Base-by-base conservation (phyloP, 2,113 vertebrate species). In the Progne subis region DNA sequence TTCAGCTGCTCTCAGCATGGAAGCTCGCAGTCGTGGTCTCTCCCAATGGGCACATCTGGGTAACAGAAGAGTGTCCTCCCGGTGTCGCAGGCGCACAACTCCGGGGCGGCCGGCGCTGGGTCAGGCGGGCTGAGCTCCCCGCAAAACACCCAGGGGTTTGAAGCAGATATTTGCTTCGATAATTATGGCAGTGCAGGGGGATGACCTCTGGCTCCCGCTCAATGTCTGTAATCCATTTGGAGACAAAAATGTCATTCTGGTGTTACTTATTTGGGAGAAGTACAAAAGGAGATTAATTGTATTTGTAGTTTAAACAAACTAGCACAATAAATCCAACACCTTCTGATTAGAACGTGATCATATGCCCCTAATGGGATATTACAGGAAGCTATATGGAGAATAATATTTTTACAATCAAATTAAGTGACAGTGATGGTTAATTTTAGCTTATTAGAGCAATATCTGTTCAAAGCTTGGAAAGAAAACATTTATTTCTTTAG, bases 1-100 rank as follows among this genome's bases (percentile, higher is more conserved):
- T 99, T 99, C 99, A 99, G 98, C 97, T 97, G 97, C 98, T 98
- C 99, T 97, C 99, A 99, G 99, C 99, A 99, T 99, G 99, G 98
- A 98, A 63, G 97, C 96, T 94, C 67, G 92, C 76, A 96, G 97
- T 85, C 97, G 47, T 96, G 97, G 98, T 98, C 96, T 96, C 94
- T 98, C 97, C 98, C 97, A 97, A 96, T 93, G 97, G 98, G 98
- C 98, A 98, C 98, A 99, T 98, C 98, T 99, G 99, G 96, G 96
- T 85, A 98, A 96, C 97, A 98, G 98, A 98, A 98, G 95, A 97
- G 91, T 96, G 97, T 96, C 94, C 95, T 96, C 59, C 67, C 88
- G 94, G 71, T 94, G 94, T 96, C 82, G 57, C 94, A 56, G 82
- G 78, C 94, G 43, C 70, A 44, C 83, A 76, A 61, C 92, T 88